phyloP scores from a whole-genome alignment of 1,140 invertebrate genomes.

The Ceratosolen solmsi region DNA sequence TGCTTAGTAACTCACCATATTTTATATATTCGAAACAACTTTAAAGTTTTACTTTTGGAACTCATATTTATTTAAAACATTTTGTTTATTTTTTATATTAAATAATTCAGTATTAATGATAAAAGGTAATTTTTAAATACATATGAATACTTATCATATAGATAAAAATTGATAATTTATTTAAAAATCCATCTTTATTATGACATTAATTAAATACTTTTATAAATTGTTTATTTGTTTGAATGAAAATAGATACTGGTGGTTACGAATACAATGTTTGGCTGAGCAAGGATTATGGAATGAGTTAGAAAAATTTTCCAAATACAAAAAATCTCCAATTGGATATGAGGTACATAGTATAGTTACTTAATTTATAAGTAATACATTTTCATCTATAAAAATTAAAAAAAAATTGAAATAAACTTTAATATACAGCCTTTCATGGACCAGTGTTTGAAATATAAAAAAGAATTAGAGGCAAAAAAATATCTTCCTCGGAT shows the following conservation, averaged over 20 bases:
- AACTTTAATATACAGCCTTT: conserved; percentile 80
- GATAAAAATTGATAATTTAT: too few relatives aligned
- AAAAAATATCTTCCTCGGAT: conserved; percentile 89
- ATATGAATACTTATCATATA: too few relatives aligned
- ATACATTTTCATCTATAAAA: neutral
- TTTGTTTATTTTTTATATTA: too few relatives aligned
- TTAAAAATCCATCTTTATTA: too few relatives aligned
- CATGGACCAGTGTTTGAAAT: conserved; percentile 90
- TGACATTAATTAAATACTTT: too few relatives aligned
- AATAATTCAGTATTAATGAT: too few relatives aligned
- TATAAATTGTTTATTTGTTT: neutral
- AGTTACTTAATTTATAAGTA: conserved; percentile 12
- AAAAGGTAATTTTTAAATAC: too few relatives aligned
- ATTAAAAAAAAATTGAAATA: neutral
- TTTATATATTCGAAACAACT: too few relatives aligned
- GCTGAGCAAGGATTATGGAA: conserved; percentile 85
- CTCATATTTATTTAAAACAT: too few relatives aligned
- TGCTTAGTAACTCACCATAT: too few relatives aligned
- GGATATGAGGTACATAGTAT: conserved; percentile 85
- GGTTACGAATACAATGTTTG: conserved; percentile 86
- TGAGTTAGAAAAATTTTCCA: conserved; percentile 93
- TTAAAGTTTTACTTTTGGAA: too few relatives aligned
- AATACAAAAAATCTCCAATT: conserved; percentile 92
- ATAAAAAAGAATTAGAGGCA: conserved; percentile 84
- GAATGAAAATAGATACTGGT: conserved; percentile 84